A percentile compares a stretch with the other conserved stretches of the same genome.
phyloP scores from a whole-genome alignment of 2,888 invertebrate species.

The Ypsolopha sequella region DNA sequence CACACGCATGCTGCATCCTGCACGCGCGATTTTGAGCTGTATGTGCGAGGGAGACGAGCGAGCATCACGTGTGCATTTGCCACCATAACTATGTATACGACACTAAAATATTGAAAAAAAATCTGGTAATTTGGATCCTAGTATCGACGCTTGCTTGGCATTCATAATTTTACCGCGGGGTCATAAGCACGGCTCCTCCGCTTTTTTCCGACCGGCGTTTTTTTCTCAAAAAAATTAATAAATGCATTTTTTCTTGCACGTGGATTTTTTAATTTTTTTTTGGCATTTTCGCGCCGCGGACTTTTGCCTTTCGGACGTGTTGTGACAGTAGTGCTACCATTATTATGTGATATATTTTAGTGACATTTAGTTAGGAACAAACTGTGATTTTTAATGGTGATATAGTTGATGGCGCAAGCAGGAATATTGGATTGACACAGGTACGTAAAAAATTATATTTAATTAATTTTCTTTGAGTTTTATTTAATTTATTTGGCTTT shows the following conservation, averaged over 20 bases:
- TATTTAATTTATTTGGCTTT: constrained; percentile 20
- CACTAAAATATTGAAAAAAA: constrained; percentile 67
- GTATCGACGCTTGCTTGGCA: constrained; percentile 60
- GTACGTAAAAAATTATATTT: constrained; percentile 29
- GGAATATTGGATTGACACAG: constrained; percentile 55
- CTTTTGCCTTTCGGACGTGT: constrained; percentile 67
- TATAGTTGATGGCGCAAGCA: constrained; percentile 50
- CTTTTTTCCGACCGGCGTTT: constrained; percentile 48
- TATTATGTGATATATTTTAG: constrained; percentile 66
- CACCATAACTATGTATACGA: constrained; percentile 53
- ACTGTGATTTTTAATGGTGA: constrained; percentile 69
- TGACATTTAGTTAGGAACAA: constrained; percentile 65
- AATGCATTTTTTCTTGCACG: constrained; percentile 62
- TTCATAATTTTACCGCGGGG: constrained; percentile 67
- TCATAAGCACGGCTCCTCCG: constrained; percentile 58
- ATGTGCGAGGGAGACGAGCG: constrained; percentile 46
- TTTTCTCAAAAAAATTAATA: constrained; percentile 30
- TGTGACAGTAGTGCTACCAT: constrained; percentile 67
- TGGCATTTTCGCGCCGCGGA: constrained; percentile 58
- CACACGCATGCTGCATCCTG: constrained; percentile 36
- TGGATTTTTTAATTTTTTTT: constrained; percentile 64
- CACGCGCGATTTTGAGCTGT: constrained; percentile 26
- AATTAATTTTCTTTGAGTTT: constrained; percentile 25
- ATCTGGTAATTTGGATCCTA: constrained; percentile 66
- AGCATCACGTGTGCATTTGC: constrained; percentile 53